Evolutionary conservation across 2,888 invertebrate species (phyloP).

Genomic region (Caenorhabditis japonica): DNA sequence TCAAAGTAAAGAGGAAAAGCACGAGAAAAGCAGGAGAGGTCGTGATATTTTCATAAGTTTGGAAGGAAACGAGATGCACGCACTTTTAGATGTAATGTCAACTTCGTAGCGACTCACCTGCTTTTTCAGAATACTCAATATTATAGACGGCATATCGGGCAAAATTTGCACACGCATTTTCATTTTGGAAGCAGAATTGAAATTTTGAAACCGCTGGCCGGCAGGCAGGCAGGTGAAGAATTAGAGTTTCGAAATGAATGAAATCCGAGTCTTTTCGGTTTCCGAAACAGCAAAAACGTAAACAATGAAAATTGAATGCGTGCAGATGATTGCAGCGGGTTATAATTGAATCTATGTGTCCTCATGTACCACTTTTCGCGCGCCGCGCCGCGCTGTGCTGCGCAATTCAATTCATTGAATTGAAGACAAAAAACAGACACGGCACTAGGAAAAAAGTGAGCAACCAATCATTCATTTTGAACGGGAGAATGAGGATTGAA

Average conservation of each 20-base stretch:
- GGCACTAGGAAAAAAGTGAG: conserved; percentile 40
- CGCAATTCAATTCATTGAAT: too few species aligned
- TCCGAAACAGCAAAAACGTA: conserved; percentile 46
- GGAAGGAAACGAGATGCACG: neutral
- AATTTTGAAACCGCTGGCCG: conserved; percentile 7
- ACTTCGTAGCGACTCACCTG: conserved; percentile 17
- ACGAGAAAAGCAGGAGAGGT: neutral
- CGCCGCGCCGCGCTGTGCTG: too few species aligned
- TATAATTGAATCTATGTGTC: conserved; percentile 35
- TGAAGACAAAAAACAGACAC: too few species aligned
- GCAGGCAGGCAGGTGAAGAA: too few species aligned
- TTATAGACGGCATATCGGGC: conserved; percentile 36
- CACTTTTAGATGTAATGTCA: neutral
- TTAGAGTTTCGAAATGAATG: conserved; percentile 38
- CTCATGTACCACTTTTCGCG: neutral
- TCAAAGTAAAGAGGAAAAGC: conserved; percentile 31
- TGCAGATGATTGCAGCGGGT: too few species aligned
- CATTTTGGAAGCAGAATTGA: conserved; percentile 5
- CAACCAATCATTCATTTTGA: conserved; percentile 3
- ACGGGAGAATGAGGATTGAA: too few species aligned
- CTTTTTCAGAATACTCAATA: conserved; percentile 25
- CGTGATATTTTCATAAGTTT: conserved; percentile 25
- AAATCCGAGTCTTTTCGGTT: conserved; percentile 40
- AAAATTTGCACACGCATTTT: conserved; percentile 7
- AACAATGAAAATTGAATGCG: conserved; percentile 23